phyloP scores from a whole-genome alignment of 2,797 vertebrate species.

The Thaleichthys pacificus region DNA sequence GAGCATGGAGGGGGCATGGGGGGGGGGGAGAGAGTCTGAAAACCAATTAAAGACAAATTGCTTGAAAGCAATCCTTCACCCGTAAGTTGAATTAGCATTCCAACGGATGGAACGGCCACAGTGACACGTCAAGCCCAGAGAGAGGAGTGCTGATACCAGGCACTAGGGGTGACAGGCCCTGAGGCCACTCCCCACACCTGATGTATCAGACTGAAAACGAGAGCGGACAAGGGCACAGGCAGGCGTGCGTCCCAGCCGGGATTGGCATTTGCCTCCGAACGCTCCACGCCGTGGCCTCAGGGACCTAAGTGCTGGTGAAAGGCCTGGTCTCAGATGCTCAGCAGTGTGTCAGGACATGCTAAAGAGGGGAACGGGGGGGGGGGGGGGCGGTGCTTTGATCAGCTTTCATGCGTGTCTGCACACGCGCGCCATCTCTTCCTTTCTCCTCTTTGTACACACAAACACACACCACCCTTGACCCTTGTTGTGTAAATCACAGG shows the following conservation, averaged over 20 bases:
- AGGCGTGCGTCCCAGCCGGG: slow-evolving; percentile 38
- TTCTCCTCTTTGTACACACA: slow-evolving; percentile 13
- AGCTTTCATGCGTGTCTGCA: slow-evolving; percentile 5
- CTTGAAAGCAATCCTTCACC: neutral
- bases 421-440: slow-evolving; percentile 17
- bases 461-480: slow-evolving; percentile 22
- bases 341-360: neutral
- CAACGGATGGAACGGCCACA: slow-evolving; percentile 34
- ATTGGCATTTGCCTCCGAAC: slow-evolving; percentile 19
- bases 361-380: slow-evolving; percentile 1
- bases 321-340: neutral
- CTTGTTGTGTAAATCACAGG: slow-evolving; percentile 19
- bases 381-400: neutral
- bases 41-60: neutral
- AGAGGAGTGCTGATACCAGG: neutral
- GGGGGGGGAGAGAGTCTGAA: neutral
- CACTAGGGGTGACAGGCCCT: slow-evolving; percentile 14
- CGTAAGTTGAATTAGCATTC: slow-evolving; percentile 49
- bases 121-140: neutral
- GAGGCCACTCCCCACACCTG: slow-evolving; percentile 15
- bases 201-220: slow-evolving; percentile 62
- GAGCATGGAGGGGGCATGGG: too few species aligned
- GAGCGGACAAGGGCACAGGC: slow-evolving; percentile 56
- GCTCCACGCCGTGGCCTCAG: slow-evolving; percentile 35
- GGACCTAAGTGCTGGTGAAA: slow-evolving; percentile 44